Base-by-base conservation (phyloP, 92 coral and sea anemone genomes). In the Phymanthus crucifer region DNA sequence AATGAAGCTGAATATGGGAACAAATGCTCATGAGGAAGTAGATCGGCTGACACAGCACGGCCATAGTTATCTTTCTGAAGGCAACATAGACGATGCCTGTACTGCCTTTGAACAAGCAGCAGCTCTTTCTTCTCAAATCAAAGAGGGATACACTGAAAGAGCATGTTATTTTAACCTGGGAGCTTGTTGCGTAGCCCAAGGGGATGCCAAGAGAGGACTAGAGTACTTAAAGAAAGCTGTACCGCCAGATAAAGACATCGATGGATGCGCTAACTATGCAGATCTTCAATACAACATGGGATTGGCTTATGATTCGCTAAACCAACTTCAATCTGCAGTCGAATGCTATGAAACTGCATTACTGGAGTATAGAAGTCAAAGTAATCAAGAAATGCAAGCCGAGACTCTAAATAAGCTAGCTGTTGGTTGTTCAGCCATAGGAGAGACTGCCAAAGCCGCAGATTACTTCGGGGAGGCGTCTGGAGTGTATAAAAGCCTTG, bases 151-250 rank as follows among this genome's bases (percentile, higher is more conserved):
- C 68, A 96, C 94, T 5, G 94, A 87, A 67, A 94, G 99, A 85
- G 99, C 99, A 35, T 96, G 99, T 48, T 89, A 78, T 64, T 96
- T 96, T 34, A 96, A 96, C 79, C 91, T 96, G 16, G 99, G 99
- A 37, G 99, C 99, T 38, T 91, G 99, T 73, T 96, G 84, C 76
- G 99, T 96, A 1, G 99, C 99, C 0, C 87, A 83, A 35, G 98
- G 98, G 16, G 91, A 93, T 73, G 90, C 99, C 1, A 86, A 83
- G 47, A 90, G 75, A 71, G 99, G 99, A 0, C 74, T 96, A 43
- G 97, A 93, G 70, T 89, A 75, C 74, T 85, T 96, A 18, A 75
- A 80, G 45, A 89, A 90, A 77, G 98, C 99, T 71, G 68, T 89
- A 19, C 98, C 99, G 17, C 99, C 99, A 13, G 91, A 93, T 23